Evolutionary conservation across 2,113 vertebrate genomes (phyloP).

Genomic region (Poicephalus gulielmi): DNA sequence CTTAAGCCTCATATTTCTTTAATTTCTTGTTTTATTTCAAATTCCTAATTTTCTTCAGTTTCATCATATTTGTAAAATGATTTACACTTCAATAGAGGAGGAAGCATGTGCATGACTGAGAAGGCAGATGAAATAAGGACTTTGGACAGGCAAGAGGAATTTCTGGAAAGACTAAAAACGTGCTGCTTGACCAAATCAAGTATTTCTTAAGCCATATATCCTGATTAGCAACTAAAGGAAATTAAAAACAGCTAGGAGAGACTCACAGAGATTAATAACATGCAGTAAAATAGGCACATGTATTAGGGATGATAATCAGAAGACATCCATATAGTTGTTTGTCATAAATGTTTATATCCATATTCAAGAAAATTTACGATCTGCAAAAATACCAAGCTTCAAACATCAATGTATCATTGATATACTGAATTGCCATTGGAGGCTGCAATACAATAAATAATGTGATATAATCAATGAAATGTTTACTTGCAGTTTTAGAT

Average conservation of each 20-base stretch:
- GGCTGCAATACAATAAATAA: neutral
- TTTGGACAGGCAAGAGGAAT: neutral
- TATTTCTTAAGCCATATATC: neutral
- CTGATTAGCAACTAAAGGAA: neutral
- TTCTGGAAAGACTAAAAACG: neutral
- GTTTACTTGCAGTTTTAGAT: neutral
- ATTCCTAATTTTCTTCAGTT: neutral
- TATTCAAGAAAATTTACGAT: neutral
- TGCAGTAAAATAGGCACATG: neutral
- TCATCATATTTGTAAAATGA: neutral
- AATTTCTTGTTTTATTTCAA: neutral
- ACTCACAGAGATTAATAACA: neutral
- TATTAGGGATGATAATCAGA: neutral
- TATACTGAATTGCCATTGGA: neutral
- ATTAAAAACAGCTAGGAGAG: neutral
- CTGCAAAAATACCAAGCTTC: neutral
- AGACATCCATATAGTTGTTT: too few relatives aligned
- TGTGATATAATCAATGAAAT: neutral
- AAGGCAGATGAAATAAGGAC: neutral
- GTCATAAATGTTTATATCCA: rapidly evolving
- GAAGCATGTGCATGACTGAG: neutral
- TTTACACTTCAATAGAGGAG: neutral
- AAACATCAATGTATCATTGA: neutral
- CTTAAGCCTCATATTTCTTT: neutral
- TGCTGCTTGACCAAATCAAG: neutral